phyloP scores from a whole-genome alignment of 2,797 vertebrate genomes.

The Chaetodon trifasciatus region DNA sequence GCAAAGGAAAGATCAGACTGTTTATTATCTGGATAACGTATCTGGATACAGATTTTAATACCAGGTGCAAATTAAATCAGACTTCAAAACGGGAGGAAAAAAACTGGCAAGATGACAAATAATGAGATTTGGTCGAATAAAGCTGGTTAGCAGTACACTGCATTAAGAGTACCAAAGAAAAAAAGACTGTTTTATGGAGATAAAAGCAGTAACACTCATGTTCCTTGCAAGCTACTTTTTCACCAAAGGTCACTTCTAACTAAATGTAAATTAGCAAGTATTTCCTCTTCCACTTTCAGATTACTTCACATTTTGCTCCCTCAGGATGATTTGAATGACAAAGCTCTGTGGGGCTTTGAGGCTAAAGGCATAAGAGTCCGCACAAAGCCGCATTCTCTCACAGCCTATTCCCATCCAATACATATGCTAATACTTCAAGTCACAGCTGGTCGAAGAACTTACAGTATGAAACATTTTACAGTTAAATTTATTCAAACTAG shows the following conservation, averaged over 20 bases:
- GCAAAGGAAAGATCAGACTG: too few species aligned
- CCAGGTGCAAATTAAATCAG: too few species aligned
- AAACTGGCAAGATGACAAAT: conserved; percentile 9
- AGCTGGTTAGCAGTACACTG: too few species aligned
- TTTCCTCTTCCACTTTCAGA: conserved; percentile 46
- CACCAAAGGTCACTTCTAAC: conserved; percentile 57
- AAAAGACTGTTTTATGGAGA: conserved; percentile 23
- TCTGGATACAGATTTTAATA: too few species aligned
- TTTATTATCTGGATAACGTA: too few species aligned
- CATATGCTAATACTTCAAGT: conserved; percentile 73
- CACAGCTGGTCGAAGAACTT: conserved; percentile 56
- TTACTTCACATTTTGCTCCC: conserved; percentile 59
- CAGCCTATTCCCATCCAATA: conserved; percentile 57
- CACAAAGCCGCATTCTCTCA: conserved; percentile 61
- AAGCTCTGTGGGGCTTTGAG: conserved; percentile 63
- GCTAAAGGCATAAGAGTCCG: conserved; percentile 53
- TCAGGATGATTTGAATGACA: conserved; percentile 73
- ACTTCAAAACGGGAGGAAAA: too few species aligned
- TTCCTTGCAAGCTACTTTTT: conserved; percentile 15
- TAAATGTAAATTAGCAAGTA: conserved; percentile 61
- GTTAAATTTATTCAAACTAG: conserved; percentile 64
- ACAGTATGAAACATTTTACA: conserved; percentile 48
- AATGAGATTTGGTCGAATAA: conserved; percentile 16
- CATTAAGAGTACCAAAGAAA: conserved; percentile 8
- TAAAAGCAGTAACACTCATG: neutral